Conservation (phyloP, 2,797 vertebrate genomes). For the Peromyscus aztecus region DNA sequence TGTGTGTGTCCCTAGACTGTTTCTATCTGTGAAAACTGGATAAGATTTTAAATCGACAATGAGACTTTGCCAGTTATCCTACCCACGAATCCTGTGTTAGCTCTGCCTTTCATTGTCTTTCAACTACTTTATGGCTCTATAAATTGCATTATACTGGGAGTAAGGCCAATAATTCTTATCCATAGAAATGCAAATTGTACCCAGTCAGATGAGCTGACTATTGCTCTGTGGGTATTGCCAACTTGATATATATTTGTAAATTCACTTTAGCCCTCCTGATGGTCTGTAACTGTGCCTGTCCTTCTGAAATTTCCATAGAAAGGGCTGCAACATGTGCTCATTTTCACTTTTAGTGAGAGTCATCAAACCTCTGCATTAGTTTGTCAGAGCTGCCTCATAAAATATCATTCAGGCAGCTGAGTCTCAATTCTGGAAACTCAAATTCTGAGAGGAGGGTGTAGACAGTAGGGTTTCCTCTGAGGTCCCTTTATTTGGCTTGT, state of each 20-base stretch:
- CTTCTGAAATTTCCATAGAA: slow-evolving; percentile 37
- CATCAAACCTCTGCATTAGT: neutral
- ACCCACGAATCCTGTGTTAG: neutral
- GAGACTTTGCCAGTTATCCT: neutral
- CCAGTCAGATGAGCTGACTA: neutral
- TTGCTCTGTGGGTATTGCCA: neutral
- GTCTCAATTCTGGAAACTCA: neutral
- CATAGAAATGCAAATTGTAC: slow-evolving; percentile 40
- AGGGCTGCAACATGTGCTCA: neutral
- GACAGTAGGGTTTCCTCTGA: neutral
- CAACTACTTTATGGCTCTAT: slow-evolving; percentile 26
- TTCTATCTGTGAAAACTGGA: neutral
- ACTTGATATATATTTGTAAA: slow-evolving; percentile 24
- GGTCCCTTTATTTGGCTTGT: neutral
- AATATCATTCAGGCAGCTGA: neutral
- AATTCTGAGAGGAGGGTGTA: neutral
- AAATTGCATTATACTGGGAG: slow-evolving; percentile 3
- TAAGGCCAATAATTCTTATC: slow-evolving; percentile 31
- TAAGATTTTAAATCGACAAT: slow-evolving; percentile 9
- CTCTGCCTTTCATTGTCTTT: slow-evolving; percentile 55
- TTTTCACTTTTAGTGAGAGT: neutral
- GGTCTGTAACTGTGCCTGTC: neutral
- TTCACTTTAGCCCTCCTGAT: slow-evolving; percentile 24
- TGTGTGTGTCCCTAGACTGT: neutral
- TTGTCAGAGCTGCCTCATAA: neutral